These are phyloP conservation scores for Seira ritae DNA, from an alignment of 2,888 invertebrate species.

Conservation along the genomic window DNA sequence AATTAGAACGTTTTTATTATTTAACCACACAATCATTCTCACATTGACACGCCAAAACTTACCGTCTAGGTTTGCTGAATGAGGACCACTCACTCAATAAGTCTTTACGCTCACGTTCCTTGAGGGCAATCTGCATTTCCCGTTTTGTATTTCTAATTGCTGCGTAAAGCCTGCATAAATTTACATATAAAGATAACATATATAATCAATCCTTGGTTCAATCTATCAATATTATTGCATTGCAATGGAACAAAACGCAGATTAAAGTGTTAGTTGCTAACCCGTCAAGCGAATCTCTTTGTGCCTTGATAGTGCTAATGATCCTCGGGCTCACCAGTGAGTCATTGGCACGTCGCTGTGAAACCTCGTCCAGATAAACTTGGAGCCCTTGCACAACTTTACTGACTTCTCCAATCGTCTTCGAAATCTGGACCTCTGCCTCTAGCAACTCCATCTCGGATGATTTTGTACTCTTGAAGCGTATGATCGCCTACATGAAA, in stretches of 20 bases:
- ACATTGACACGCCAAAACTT: too few species aligned
- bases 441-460: slow-evolving; percentile 23
- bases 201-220: too few species aligned
- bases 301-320: slow-evolving; percentile 15
- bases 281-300: slow-evolving; percentile 26
- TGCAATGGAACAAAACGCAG: neutral
- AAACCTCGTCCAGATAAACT: slow-evolving; percentile 26
- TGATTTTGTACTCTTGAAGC: slow-evolving; percentile 4
- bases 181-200: too few species aligned
- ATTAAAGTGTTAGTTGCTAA: neutral
- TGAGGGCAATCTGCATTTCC: slow-evolving; percentile 35
- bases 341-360: slow-evolving; percentile 20
- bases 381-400: slow-evolving; percentile 15
- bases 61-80: slow-evolving; percentile 29
- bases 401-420: slow-evolving; percentile 25
- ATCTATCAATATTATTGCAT: neutral
- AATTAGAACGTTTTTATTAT: neutral
- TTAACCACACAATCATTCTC: neutral
- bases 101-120: slow-evolving; percentile 33
- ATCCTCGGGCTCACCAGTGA: slow-evolving; percentile 36
- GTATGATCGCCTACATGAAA: slow-evolving; percentile 33
- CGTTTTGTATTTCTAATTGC: slow-evolving; percentile 3
- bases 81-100: slow-evolving; percentile 37
- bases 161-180: neutral
- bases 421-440: slow-evolving; percentile 15